Conservation (phyloP, 2,888 invertebrate species). For the Hypomecis atomaria region DNA sequence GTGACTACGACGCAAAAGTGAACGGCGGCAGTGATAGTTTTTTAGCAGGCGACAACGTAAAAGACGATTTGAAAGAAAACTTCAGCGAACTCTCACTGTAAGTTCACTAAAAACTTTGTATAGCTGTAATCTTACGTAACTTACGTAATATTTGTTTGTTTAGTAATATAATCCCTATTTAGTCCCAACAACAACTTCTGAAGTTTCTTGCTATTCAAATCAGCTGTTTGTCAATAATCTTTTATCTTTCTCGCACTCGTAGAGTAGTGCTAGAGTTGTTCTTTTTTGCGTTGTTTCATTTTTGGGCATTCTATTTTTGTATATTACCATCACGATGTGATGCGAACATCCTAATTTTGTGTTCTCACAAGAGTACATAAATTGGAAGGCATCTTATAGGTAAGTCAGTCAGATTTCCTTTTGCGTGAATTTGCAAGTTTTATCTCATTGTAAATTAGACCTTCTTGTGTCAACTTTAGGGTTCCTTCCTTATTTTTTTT, state of each 20-base stretch:
- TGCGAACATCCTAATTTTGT: constrained; percentile 77
- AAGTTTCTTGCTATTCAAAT: constrained; percentile 53
- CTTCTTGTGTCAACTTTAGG: constrained; percentile 5
- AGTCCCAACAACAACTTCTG: constrained; percentile 22
- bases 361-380: constrained; percentile 64
- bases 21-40: constrained; percentile 10
- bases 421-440: background rate
- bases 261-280: constrained; percentile 58
- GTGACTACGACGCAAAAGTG: constrained; percentile 45
- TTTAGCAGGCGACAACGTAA: constrained; percentile 19
- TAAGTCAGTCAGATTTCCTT: constrained; percentile 42
- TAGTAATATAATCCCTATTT: constrained; percentile 13
- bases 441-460: background rate
- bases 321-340: constrained; percentile 82
- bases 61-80: constrained; percentile 31
- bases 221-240: constrained; percentile 81
- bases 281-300: constrained; percentile 74
- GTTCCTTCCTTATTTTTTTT: background rate
- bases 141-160: constrained; percentile 26
- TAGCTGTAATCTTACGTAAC: constrained; percentile 38
- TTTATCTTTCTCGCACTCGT: constrained; percentile 66
- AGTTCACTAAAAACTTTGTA: constrained; percentile 22
- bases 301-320: constrained; percentile 84
- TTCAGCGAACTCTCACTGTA: constrained; percentile 31
- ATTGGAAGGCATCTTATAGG: constrained; percentile 64